Percentiles rank a stretch among this genome's conserved stretches.
Evolutionary conservation across 2,113 vertebrate genomes (phyloP).

Genomic region (Platysternon megacephalum): DNA sequence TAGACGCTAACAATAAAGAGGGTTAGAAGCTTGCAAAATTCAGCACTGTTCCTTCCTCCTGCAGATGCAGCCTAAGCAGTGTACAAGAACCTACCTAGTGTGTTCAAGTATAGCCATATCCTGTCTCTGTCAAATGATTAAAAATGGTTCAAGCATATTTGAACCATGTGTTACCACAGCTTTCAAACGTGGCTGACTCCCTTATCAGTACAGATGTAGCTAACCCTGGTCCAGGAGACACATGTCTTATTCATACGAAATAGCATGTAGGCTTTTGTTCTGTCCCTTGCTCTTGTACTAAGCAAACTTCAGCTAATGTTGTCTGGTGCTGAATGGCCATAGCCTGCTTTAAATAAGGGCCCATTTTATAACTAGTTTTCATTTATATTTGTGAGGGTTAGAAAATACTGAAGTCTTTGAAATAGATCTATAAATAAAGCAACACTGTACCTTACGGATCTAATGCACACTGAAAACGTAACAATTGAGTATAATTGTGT

Average conservation of each 20-base stretch:
- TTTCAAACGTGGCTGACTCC: not conserved
- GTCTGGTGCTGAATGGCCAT: not conserved
- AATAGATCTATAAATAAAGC: not conserved
- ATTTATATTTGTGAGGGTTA: accelerated
- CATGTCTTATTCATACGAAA: not conserved
- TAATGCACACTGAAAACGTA: not conserved
- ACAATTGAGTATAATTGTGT: not conserved
- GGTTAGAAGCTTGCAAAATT: not conserved
- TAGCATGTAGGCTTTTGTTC: accelerated
- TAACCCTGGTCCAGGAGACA: not conserved
- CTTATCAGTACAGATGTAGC: not conserved
- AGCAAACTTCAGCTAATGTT: accelerated
- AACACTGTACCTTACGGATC: not conserved
- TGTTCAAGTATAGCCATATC: not conserved
- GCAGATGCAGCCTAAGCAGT: not conserved
- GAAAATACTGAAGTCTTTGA: not conserved
- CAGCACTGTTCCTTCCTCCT: not conserved
- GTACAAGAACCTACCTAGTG: not conserved
- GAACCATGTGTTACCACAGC: not conserved
- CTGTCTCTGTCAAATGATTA: not conserved
- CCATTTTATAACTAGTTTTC: not conserved
- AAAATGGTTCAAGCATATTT: accelerated
- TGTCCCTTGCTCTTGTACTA: not conserved
- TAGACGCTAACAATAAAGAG: not conserved
- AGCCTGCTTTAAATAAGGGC: not conserved